Percentiles rank a stretch among this genome's conserved stretches.
Conservation (phyloP, 2,888 invertebrate species). For the Himalopsyche kuldschensis region DNA sequence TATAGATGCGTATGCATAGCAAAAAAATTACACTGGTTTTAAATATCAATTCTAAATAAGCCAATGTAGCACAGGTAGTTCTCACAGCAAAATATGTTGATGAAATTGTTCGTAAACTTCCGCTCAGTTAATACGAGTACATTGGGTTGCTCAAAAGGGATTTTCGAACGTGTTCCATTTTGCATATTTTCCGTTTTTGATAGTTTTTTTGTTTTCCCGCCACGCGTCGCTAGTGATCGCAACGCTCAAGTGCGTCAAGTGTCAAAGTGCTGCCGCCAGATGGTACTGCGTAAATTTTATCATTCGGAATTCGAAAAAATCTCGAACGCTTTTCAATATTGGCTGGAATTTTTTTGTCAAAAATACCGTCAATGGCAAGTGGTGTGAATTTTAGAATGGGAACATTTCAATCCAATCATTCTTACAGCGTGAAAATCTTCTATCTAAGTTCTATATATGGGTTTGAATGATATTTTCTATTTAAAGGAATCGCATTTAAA, state of each 20-base stretch:
- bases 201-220: neutral
- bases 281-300: neutral
- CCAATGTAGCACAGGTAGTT: neutral
- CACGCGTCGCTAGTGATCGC: neutral
- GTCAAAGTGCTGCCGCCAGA: neutral
- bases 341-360: neutral
- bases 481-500: too few species aligned
- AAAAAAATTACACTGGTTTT: too few species aligned
- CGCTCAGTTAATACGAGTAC: neutral
- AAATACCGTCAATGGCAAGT: neutral
- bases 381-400: neutral
- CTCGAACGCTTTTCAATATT: neutral
- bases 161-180: neutral
- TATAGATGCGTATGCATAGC: too few species aligned
- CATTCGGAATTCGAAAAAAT: neutral
- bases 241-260: neutral
- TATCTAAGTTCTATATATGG: too few species aligned
- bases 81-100: neutral
- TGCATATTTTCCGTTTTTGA: neutral
- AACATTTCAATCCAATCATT: too few species aligned
- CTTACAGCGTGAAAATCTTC: too few species aligned
- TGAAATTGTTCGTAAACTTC: neutral
- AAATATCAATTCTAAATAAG: neutral
- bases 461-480: too few species aligned
- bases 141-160: neutral